These are phyloP conservation scores for Sesamia inferens DNA, from an alignment of 2,888 invertebrate genomes.

Conservation along the genomic window DNA sequence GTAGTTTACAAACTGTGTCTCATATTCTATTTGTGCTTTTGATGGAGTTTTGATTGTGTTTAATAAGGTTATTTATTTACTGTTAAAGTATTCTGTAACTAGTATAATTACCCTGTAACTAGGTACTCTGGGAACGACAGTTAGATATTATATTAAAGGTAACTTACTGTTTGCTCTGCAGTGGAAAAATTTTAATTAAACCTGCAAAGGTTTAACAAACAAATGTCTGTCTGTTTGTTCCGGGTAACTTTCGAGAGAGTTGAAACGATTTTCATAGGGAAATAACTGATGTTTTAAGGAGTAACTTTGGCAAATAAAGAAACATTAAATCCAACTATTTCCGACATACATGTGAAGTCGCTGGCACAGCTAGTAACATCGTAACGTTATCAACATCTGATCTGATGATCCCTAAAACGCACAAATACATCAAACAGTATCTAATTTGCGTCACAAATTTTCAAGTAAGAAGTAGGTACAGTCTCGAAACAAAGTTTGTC, in stretches of 20 bases:
- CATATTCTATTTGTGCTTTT: conserved; percentile 60
- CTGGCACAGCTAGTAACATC: background rate
- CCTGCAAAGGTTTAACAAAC: too few species aligned
- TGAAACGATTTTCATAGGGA: background rate
- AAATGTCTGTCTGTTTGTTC: background rate
- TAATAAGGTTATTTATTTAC: conserved; percentile 51
- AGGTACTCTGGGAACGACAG: background rate
- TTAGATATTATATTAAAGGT: background rate
- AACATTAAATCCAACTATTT: background rate
- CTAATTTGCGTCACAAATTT: conserved; percentile 65
- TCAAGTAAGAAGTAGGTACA: conserved; percentile 22
- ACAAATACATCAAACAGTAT: conserved; percentile 51
- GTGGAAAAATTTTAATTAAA: background rate
- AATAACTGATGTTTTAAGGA: background rate
- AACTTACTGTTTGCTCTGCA: background rate
- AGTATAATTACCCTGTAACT: background rate
- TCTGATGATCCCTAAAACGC: conserved; percentile 21
- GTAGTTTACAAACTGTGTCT: conserved; percentile 63
- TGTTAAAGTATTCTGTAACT: conserved; percentile 13
- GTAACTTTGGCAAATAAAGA: background rate
- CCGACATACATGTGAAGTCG: background rate
- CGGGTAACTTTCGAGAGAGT: background rate
- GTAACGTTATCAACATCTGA: conserved; percentile 3
- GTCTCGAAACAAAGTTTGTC: conserved; percentile 57
- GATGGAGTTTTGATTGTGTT: conserved; percentile 55